Evolutionary conservation across 2,888 invertebrate genomes (phyloP).

Genomic region (Drosophila peninsularis): DNA sequence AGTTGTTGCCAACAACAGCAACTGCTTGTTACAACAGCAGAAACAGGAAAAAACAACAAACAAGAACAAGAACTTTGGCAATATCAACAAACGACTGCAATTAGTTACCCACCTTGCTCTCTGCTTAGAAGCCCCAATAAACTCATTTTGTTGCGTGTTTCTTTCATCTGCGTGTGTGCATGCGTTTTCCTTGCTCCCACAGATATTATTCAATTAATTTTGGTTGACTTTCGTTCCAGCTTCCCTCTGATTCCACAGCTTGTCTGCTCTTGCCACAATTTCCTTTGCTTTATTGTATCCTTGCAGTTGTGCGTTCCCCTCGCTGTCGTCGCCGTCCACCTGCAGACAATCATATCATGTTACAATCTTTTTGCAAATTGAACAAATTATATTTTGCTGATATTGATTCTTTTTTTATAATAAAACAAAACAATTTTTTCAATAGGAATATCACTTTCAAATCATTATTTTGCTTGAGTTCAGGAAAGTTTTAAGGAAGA

Average conservation of each 20-base stretch:
- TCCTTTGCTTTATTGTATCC: conserved; percentile 16
- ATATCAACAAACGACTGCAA: conserved; percentile 4
- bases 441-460: not conserved
- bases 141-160: conserved; percentile 73
- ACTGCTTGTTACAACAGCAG: conserved; percentile 30
- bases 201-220: conserved; percentile 35
- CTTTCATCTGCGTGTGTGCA: conserved; percentile 6
- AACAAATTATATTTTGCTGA: not conserved
- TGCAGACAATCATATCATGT: conserved; percentile 27
- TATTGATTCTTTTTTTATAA: not conserved
- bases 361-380: conserved; percentile 7
- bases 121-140: conserved; percentile 60
- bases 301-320: conserved; percentile 16
- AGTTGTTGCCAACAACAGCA: conserved; percentile 43
- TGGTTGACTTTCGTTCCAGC: conserved; percentile 40
- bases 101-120: conserved; percentile 70
- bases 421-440: not conserved
- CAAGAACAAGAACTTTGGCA: conserved; percentile 3
- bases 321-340: conserved; percentile 45
- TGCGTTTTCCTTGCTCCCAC: conserved; percentile 8
- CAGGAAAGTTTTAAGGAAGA: not conserved
- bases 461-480: not conserved
- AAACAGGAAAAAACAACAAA: conserved; percentile 14
- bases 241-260: conserved; percentile 11
- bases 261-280: conserved; percentile 14